Evolutionary conservation across 2,888 invertebrate genomes (phyloP), one percentile per base, ranked within the genome.

Genomic region (Ariolimax columbianus): DNA sequence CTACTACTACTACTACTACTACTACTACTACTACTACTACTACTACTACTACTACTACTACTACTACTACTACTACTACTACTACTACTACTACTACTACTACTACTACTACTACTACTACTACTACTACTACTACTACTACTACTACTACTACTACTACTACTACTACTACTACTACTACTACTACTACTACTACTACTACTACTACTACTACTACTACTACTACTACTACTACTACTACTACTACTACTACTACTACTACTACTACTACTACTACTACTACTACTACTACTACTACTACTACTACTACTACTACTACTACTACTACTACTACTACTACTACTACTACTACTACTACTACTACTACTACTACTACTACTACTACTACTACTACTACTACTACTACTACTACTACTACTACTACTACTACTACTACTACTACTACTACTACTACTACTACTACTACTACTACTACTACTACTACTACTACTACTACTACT

Each of bases 1-100:
- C 63, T 26, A 1, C 63, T 1, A 26, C 63, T 26, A 26, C 63
- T 63, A 26, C 63, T 63, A 11, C 63, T 63, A 63, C 4, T 63
- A 63, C 63, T 63, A 63, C 63, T n/a, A 63, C 63, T n/a, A 78
- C 78, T 55, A 78, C 78, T 51, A 26, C 78, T 51, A 78, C 78
- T 78, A 78, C 59, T 78, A 78, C 78, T 78, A 78, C 78, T 55
- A 33, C 78, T 55, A 78, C 59, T 78, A 1, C 79, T 59, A 79
- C 79, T 79, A 79, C 79, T 79, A 63, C 66, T 66, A 79, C 79
- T 66, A 63, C 79, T 11, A 63, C 66, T 79, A 36, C 79, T 59
- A 66, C 79, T 79, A 11, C 66, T 79, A 79, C 79, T 66, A n/a
- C 79, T 38, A 63, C 79, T n/a, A 40, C 38, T 79, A 59, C 78